These are phyloP conservation scores for Nomada flava DNA, from an alignment of 2,888 invertebrate species.

Conservation along the genomic window DNA sequence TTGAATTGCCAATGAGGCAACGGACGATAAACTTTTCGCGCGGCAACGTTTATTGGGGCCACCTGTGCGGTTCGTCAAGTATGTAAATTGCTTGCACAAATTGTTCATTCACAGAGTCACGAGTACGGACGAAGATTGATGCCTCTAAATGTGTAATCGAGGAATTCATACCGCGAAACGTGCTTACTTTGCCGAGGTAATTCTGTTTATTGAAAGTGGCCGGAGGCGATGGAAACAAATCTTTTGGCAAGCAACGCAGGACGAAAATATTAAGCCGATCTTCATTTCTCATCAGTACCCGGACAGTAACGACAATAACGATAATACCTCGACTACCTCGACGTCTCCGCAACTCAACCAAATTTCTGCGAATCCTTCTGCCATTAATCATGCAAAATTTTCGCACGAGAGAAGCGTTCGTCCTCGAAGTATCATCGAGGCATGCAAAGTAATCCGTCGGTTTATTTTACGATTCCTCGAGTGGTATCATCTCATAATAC, in stretches of 20 bases:
- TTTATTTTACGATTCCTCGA: slow-evolving; percentile 39
- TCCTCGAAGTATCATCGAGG: slow-evolving; percentile 72
- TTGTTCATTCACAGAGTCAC: background rate
- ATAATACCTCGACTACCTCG: too few species aligned
- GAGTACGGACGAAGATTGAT: background rate
- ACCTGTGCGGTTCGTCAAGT: background rate
- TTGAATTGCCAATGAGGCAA: background rate
- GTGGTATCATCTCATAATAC: slow-evolving; percentile 27
- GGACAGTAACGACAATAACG: too few species aligned
- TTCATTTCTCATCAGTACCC: too few species aligned
- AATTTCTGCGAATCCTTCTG: too few species aligned
- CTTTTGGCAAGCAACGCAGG: too few species aligned
- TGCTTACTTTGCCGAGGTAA: background rate
- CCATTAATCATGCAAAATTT: too few species aligned
- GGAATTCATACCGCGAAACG: background rate
- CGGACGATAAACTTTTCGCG: background rate
- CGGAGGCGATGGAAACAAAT: too few species aligned
- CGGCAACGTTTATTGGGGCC: background rate
- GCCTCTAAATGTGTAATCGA: background rate
- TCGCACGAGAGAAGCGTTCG: too few species aligned
- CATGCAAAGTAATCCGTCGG: slow-evolving; percentile 67
- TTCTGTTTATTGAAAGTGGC: too few species aligned
- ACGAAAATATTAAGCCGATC: too few species aligned
- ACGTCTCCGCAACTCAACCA: too few species aligned
- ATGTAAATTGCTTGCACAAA: background rate